Evolutionary conservation across 2,888 invertebrate genomes (phyloP).

Genomic region (Yponomeuta plumbellus): DNA sequence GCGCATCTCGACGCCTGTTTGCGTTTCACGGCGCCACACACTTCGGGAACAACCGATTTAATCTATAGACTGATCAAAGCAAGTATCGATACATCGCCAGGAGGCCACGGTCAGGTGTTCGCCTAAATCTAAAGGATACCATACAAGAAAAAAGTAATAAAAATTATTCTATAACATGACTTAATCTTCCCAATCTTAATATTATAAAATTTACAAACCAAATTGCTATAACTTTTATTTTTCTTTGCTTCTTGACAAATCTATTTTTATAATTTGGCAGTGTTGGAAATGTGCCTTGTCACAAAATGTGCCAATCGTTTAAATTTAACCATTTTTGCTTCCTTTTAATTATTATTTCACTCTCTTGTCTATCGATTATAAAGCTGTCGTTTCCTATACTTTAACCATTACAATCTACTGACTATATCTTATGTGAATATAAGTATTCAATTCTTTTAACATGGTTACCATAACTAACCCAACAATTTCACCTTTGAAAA

Average conservation of each 20-base stretch:
- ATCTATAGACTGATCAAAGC: constrained; percentile 23
- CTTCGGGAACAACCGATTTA: too few relatives aligned
- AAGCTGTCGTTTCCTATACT: constrained; percentile 70
- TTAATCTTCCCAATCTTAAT: constrained; percentile 43
- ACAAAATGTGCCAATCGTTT: constrained; percentile 45
- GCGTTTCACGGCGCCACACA: too few relatives aligned
- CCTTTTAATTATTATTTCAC: constrained; percentile 28
- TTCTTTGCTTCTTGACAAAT: constrained; percentile 40
- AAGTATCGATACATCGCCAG: constrained; percentile 26
- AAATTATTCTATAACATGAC: constrained; percentile 73
- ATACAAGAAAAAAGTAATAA: constrained; percentile 62
- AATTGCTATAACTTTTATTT: constrained; percentile 36
- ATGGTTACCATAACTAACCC: constrained; percentile 37
- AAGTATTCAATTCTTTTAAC: constrained; percentile 43
- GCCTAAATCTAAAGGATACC: constrained; percentile 61
- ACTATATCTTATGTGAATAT: constrained; percentile 65
- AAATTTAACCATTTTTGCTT: neutral
- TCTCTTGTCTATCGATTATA: constrained; percentile 58
- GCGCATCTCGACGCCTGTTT: too few relatives aligned
- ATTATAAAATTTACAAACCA: constrained; percentile 58
- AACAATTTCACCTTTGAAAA: constrained; percentile 59
- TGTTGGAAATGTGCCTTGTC: constrained; percentile 77
- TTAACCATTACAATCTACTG: constrained; percentile 62
- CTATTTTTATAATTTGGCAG: constrained; percentile 66
- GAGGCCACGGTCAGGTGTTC: constrained; percentile 52